Evolutionary conservation across 2,113 vertebrate species (phyloP), one percentile per base, ranked within the genome.

Genomic region (zebrafish (Danio rerio)): DNA sequence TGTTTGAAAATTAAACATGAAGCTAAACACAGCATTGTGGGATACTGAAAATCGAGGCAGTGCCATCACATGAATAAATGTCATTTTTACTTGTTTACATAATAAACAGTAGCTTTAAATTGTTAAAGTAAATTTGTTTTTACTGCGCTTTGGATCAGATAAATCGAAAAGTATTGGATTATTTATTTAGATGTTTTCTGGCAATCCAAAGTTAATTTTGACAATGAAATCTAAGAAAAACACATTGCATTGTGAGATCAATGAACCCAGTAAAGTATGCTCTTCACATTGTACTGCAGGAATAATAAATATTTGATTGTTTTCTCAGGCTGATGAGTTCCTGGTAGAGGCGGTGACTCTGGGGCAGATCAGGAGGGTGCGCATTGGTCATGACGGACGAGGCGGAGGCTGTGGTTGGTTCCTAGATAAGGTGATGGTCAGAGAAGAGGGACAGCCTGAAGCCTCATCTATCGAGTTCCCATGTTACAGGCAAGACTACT

Each of bases 361-460:
- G 91, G 94, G 96, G 73, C 94, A 92, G 89, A 94, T 99, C 89
- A 93, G 88, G 78, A 92, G 96, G 85, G 93, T 98, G 59, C 94
- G 97, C 15, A 93, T 99, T 75, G 95, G 98, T 50, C 98, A 99
- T 0, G 96, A 98, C 0, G 97, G 97, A 61, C 95, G 95, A 55
- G 97, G 98, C 58, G 95, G 94, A 55, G 95, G 96, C 87, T 98
- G 96, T 9, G 97, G 98, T 85, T 99, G 98, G 97, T 97, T 94
- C 90, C 92, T 99, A 81, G 97, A 96, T 75, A 97, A 97, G 88
- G 96, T 99, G 89, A 87, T 98, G 92, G 94, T 98, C 89, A 95
- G 96, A 86, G 96, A 98, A 91, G 97, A 99, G 79, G 97, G 97
- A 15, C 95, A 97, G 87, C 96, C 97, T 0, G 97, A 99, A 91